phyloP scores from a whole-genome alignment of 2,113 vertebrate species.

The Chaenocephalus aceratus region DNA sequence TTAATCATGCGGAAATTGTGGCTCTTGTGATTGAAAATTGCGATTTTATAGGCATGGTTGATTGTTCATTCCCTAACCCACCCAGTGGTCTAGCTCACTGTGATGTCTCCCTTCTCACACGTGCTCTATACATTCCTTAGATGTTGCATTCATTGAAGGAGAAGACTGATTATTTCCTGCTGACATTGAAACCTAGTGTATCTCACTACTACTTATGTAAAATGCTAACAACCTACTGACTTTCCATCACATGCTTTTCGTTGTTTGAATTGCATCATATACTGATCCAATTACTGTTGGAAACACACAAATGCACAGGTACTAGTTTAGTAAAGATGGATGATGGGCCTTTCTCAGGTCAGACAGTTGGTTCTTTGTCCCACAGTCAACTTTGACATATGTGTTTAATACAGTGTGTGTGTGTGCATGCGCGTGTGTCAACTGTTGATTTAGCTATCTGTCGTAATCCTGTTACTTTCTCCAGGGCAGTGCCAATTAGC shows the following conservation, averaged over 20 bases:
- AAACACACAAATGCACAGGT: conserved; percentile 2
- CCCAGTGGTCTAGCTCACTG: neutral
- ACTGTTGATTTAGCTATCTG: conserved; percentile 79
- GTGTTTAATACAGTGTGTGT: conserved; percentile 39
- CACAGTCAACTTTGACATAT: conserved; percentile 64
- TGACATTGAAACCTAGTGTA: too few species aligned
- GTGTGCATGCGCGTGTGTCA: neutral
- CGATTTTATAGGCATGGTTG: neutral
- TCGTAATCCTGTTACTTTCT: conserved; percentile 75
- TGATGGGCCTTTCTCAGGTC: conserved; percentile 34
- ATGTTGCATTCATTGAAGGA: neutral
- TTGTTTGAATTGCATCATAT: neutral
- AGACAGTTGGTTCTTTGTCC: conserved; percentile 70
- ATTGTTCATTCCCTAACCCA: neutral
- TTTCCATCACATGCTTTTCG: neutral
- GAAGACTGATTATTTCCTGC: neutral
- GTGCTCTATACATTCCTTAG: neutral
- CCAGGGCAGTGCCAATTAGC: conserved; percentile 67
- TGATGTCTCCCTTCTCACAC: neutral
- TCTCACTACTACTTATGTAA: neutral
- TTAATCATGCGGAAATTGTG: neutral
- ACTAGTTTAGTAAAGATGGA: conserved; percentile 14
- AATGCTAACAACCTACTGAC: neutral
- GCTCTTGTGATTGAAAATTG: neutral
- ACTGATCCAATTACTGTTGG: neutral